These are phyloP conservation scores for Lepidotrigona ventralis DNA, from an alignment of 1,140 invertebrate genomes.

Conservation along the genomic window DNA sequence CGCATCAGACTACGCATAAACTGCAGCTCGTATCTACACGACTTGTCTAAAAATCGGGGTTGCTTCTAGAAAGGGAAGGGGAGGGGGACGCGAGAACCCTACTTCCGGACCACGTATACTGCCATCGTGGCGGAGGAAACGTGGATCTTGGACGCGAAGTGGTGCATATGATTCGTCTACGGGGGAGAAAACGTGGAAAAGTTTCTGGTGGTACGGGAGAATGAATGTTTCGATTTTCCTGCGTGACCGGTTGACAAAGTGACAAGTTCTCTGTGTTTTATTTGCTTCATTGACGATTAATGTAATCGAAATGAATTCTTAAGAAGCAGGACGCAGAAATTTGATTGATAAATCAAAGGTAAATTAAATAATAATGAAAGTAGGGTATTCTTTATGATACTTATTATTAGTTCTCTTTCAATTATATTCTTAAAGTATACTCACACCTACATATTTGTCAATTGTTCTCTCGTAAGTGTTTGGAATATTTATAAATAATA, in stretches of 20 bases:
- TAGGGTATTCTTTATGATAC: no score
- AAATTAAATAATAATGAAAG: no score
- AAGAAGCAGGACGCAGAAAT: no score
- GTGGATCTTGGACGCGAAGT: constrained; percentile 67
- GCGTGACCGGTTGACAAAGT: not conserved
- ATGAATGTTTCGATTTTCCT: constrained; percentile 13
- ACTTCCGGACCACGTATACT: constrained; percentile 60
- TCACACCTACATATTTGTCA: not conserved
- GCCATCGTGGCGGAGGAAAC: constrained; percentile 58
- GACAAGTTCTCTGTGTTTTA: not conserved
- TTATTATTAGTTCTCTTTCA: no score
- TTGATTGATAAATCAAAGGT: no score
- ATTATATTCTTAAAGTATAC: no score
- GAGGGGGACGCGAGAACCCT: constrained; percentile 45
- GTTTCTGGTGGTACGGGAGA: not conserved
- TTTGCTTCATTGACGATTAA: not conserved
- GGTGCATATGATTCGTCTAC: constrained; percentile 68
- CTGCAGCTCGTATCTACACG: constrained; percentile 39
- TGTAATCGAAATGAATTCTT: not conserved
- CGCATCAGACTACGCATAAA: constrained; percentile 30
- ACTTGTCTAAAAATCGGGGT: constrained; percentile 53
- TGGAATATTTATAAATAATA: no score
- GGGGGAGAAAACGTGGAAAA: constrained; percentile 9
- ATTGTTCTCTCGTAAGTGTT: not conserved
- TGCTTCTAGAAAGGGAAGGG: not conserved